These are phyloP conservation scores for Sarcophaga rosellei DNA, from an alignment of 2,888 invertebrate species.

Conservation along the genomic window DNA sequence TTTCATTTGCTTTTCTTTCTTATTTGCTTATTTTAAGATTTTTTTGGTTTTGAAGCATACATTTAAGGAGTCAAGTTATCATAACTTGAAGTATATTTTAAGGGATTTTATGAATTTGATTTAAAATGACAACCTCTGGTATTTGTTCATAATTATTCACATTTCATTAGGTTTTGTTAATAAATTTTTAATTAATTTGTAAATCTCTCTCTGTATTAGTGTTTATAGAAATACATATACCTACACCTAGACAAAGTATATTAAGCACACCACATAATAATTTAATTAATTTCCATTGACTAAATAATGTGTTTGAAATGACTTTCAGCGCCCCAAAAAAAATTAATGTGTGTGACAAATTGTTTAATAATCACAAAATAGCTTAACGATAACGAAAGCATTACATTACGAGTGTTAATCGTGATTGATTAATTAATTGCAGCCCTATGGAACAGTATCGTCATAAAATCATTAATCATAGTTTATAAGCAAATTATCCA, in stretches of 20 bases:
- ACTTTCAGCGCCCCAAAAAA: no score
- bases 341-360: no score
- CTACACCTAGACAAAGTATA: neutral
- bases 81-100: slow-evolving; percentile 41
- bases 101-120: slow-evolving; percentile 7
- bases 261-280: neutral
- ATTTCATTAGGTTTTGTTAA: slow-evolving; percentile 6
- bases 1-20: neutral
- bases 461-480: no score
- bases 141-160: slow-evolving; percentile 5
- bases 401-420: no score
- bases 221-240: no score
- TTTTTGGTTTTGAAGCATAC: slow-evolving; percentile 27
- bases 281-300: slow-evolving; percentile 1
- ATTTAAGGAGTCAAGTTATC: neutral
- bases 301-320: neutral
- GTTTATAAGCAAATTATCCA: no score
- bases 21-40: neutral
- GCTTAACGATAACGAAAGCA: no score
- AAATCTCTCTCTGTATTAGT: neutral
- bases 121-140: neutral
- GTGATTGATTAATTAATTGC: no score
- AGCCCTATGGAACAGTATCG: no score
- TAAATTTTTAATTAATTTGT: slow-evolving; percentile 28
- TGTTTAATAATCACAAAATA: no score